Base-by-base conservation (phyloP, 2,888 invertebrate species). In the Cerceris rybyensis region DNA sequence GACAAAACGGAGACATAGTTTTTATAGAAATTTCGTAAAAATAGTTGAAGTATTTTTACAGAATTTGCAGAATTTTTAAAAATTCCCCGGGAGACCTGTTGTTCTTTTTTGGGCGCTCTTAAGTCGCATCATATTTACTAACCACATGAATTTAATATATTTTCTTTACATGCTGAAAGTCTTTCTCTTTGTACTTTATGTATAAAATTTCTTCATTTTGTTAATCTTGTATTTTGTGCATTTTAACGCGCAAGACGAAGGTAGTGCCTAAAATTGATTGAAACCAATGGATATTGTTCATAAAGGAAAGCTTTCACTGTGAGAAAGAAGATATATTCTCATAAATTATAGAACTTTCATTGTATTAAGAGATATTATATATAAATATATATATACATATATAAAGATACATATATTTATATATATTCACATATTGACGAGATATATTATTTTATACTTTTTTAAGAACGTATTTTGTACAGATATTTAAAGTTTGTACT, bases 401-500 rank as follows among this genome's bases (percentile, higher is more conserved):
- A 28, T 28, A 28, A 28, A 28, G 28, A 28, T 28, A 28, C 28
- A 28, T 28, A 28, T 28, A 28, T 28, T 28, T 65, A 83, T 85
- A 88, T 88, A 89, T 89, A 87, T 88, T 89, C 89, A 88, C 86
- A 83, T 81, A 80, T 72, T 75, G 68, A 77, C 81, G 81, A 86
- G 66, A 43, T 78, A 81, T 86, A 85, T 88, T 89, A 88, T 91
- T 91, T 90, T 91, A 81, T 91, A 91, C 88, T 91, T 91, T 91
- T 91, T 85, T 91, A 90, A 89, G 83, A 81, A 88, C 86, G 82
- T 87, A 89, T 90, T 91, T 91, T 89, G 85, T 89, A 88, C 79
- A 75, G 76, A 84, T 70, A 80, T 86, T 86, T 83, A 79, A 74
- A 84, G 78, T 84, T 82, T 89, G 86, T 75, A 82, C 76, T 79